Base-by-base conservation (phyloP, 2,888 invertebrate genomes). In the Torymus tubicola region DNA sequence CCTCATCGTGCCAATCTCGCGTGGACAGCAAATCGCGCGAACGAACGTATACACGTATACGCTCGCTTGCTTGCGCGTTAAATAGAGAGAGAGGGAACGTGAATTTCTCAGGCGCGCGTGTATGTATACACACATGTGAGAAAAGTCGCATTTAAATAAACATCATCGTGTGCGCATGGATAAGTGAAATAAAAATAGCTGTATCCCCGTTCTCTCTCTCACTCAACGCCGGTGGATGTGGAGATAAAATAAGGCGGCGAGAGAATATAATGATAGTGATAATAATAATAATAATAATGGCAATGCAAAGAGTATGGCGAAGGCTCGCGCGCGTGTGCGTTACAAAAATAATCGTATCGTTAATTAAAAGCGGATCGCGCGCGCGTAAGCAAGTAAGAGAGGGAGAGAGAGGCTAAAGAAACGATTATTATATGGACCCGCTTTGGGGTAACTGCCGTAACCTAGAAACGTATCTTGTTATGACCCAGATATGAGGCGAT, bases 401-500 rank as follows among this genome's bases (percentile, higher is more conserved):
- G 67, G 14, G 14, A 67, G 60, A 68, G 52, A 53, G 63, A 60
- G 68, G 52, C 42, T 57, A 63, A 68, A 87, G 86, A 85, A 87
- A 85, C 89, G 91, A 91, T 87, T 87, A 86, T 87, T 86, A 74
- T 60, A 86, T 85, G 87, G 86, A 85, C 85, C 87, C 86, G 88
- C 87, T 89, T 90, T 87, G 86, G 89, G 88, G 87, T 88, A 89
- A 88, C 89, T 88, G 89, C 89, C 88, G 89, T 91, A 91, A 91
- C 90, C 90, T 89, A 91, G 90, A 91, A 90, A 90, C 90, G 89
- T 90, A 89, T 90, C 90, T 89, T 88, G 89, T 89, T 90, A 89
- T 90, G 90, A 90, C 90, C 90, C 86, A 91, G 90, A 90, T 91
- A 90, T 90, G 90, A 91, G 90, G 90, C 90, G 90, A 90, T 90